phyloP scores from a whole-genome alignment of 1,140 invertebrate species.

The Megathymus violae region DNA sequence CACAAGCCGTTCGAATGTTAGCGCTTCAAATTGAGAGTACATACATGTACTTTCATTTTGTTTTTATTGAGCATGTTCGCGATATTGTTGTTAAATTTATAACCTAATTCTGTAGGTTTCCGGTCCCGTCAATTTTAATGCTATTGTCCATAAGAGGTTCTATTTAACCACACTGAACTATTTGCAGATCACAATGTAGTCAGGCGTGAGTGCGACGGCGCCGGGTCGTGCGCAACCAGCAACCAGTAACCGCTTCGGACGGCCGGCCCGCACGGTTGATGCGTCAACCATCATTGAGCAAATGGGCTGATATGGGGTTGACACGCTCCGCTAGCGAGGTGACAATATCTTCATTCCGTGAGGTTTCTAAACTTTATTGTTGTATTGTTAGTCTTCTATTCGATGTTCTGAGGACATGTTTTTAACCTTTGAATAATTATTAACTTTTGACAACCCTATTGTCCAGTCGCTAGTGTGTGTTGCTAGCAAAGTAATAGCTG shows the following conservation, averaged over 20 bases:
- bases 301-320: slow-evolving; percentile 26
- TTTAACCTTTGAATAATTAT: no score
- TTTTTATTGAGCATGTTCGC: no score
- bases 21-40: no score
- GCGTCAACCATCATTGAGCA: slow-evolving; percentile 19
- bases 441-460: no score
- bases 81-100: slow-evolving; percentile 11
- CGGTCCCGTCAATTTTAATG: neutral
- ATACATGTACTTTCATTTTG: no score
- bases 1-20: no score
- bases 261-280: slow-evolving; percentile 13
- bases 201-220: slow-evolving; percentile 1
- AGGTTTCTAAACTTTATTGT: slow-evolving; percentile 15
- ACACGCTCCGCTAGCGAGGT: slow-evolving; percentile 23
- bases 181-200: slow-evolving; percentile 1
- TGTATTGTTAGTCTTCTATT: no score
- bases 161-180: neutral
- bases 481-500: no score
- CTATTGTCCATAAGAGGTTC: neutral
- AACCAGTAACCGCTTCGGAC: slow-evolving; percentile 18
- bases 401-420: no score
- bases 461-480: no score
- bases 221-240: slow-evolving; percentile 9
- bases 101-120: neutral
- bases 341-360: slow-evolving; percentile 25